Conservation (phyloP, 2,888 invertebrate species). For the Drosophila koepferae region DNA sequence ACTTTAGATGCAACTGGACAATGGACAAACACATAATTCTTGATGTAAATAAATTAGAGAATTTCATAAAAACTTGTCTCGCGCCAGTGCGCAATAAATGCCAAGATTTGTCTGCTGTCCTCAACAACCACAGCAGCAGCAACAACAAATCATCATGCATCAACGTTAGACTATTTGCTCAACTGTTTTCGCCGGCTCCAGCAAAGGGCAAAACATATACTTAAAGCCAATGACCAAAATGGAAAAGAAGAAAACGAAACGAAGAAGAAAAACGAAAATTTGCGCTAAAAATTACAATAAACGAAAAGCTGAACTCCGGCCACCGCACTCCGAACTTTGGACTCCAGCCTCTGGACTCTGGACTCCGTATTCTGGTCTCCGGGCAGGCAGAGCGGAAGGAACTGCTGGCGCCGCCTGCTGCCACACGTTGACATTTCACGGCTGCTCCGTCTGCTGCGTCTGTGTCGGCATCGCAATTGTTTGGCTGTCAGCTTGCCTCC, state of each 20-base stretch:
- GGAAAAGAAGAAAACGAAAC: slow-evolving; percentile 24
- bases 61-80: slow-evolving; percentile 52
- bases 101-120: slow-evolving; percentile 42
- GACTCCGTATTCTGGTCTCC: neutral
- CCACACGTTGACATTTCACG: slow-evolving; percentile 74
- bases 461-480: slow-evolving; percentile 39
- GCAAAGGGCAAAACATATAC: slow-evolving; percentile 13
- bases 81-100: slow-evolving; percentile 47
- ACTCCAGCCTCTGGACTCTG: neutral
- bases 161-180: slow-evolving; percentile 33
- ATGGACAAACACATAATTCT: slow-evolving; percentile 37
- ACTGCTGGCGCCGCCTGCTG: slow-evolving; percentile 25
- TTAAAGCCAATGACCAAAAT: slow-evolving; percentile 57
- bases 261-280: slow-evolving; percentile 12
- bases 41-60: slow-evolving; percentile 64
- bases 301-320: slow-evolving; percentile 5
- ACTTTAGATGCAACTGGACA: slow-evolving; percentile 11
- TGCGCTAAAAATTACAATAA: slow-evolving; percentile 31
- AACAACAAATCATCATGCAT: slow-evolving; percentile 36
- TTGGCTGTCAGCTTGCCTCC: slow-evolving; percentile 68
- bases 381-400: neutral
- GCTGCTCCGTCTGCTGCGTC: slow-evolving; percentile 39
- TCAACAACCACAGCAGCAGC: slow-evolving; percentile 10
- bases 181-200: neutral
- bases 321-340: neutral